Evolutionary conservation across 1,140 invertebrate species (phyloP).

Genomic region (Dendrolimus kikuchii): DNA sequence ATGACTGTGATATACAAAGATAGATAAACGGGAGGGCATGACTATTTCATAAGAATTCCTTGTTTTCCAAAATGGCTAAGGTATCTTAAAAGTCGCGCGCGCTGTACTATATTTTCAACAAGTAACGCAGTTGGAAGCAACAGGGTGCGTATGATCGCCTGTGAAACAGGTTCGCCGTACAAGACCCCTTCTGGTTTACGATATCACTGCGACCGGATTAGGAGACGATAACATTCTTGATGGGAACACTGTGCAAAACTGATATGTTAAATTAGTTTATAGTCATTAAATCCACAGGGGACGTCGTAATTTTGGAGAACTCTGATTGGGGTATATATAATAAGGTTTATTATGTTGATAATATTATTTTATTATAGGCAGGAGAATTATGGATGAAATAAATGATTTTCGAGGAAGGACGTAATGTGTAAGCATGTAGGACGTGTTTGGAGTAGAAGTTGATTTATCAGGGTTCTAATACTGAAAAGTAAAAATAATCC

Average conservation of each 20-base stretch:
- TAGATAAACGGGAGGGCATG: too few relatives aligned
- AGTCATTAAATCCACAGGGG: conserved; percentile 46
- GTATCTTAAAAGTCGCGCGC: conserved; percentile 23
- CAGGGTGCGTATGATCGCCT: conserved; percentile 49
- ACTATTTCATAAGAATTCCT: too few relatives aligned
- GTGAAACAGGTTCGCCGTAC: conserved; percentile 54
- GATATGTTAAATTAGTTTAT: conserved; percentile 48
- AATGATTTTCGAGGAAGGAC: too few relatives aligned
- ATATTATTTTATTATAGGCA: conserved; percentile 14
- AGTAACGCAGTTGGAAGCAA: conserved; percentile 20
- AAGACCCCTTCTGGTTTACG: conserved; percentile 61
- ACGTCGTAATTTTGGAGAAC: conserved; percentile 28
- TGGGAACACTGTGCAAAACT: conserved; percentile 52
- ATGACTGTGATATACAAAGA: too few relatives aligned
- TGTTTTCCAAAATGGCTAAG: conserved; percentile 12
- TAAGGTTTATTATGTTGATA: conserved; percentile 19
- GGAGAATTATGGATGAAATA: too few relatives aligned
- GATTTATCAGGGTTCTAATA: too few relatives aligned
- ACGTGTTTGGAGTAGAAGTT: too few relatives aligned
- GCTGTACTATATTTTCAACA: conserved; percentile 38
- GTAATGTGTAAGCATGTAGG: too few relatives aligned
- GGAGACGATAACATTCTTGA: conserved; percentile 54
- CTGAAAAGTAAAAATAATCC: too few relatives aligned
- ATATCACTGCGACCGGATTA: conserved; percentile 64
- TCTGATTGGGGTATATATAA: conserved; percentile 27